Evolutionary conservation across 2,888 invertebrate genomes (phyloP), one percentile per base, ranked within the genome.

Genomic region (Hylaea fasciaria): DNA sequence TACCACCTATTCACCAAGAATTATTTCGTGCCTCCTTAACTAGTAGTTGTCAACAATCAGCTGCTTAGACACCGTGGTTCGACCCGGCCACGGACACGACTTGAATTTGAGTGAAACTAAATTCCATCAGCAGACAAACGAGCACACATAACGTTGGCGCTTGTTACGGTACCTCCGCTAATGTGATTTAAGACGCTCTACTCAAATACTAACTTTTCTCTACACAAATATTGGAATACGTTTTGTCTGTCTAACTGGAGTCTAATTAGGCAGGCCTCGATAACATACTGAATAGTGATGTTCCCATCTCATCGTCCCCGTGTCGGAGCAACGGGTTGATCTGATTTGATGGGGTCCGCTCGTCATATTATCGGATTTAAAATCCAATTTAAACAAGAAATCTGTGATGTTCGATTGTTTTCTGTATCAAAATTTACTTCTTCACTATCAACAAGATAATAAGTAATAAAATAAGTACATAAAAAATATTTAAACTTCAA

Each of bases 181-280:
- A 92, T 91, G 85, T 86, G 86, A 91, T 91, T 91, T 90, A 88
- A 86, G 91, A 87, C 82, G 78, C 69, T 78, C 80, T 86, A 88
- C 80, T 86, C 91, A 90, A 92, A 91, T 86, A 89, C 85, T 89
- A 82, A 81, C 45, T 55, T 52, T 45, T 50, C 54, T 55, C 54
- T 86, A 89, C 80, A 86, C 90, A 91, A 92, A 91, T 87, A 89
- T 87, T 89, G 83, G 83, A 81, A 81, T 82, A 77, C 80, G 83
- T 83, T 82, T 87, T 84, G 86, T 86, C 81, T 79, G 81, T 76
- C 76, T 78, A 73, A 48, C 62, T 60, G 74, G 70, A 71, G 74
- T 80, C 79, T 87, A 85, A 90, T 91, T 85, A 89, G 81, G 77
- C 78, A 83, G 82, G 80, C 82, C 73, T 80, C 77, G 79, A 72